Conservation (phyloP, 1,140 invertebrate species). For the Saccostrea cuccullata region DNA sequence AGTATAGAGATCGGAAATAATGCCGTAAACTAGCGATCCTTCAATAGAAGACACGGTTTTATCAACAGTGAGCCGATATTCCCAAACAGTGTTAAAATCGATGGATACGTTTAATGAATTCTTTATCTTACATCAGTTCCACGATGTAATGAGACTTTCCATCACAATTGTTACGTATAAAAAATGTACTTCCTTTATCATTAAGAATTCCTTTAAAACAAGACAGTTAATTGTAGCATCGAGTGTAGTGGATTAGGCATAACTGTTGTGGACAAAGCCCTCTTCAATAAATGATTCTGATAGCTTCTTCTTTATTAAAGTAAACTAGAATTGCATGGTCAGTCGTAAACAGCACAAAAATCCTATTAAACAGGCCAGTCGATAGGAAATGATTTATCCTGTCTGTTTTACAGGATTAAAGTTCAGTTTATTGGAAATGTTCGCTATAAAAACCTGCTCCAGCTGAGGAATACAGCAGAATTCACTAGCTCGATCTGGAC, state of each 20-base stretch:
- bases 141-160: not conserved
- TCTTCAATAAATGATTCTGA: not conserved
- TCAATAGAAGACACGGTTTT: not conserved
- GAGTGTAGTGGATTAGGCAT: not conserved
- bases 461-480: not conserved
- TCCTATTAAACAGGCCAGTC: not conserved
- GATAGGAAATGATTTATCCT: not conserved
- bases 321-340: not conserved
- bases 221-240: not conserved
- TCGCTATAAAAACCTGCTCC: not conserved
- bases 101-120: conserved; percentile 22
- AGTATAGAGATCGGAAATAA: conserved; percentile 7
- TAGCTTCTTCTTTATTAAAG: not conserved
- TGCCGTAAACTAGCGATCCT: not conserved
- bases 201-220: not conserved
- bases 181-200: not conserved
- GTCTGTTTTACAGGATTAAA: conserved; percentile 1
- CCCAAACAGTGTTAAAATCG: conserved; percentile 29
- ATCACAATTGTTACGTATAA: not conserved
- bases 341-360: not conserved
- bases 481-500: not conserved
- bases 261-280: not conserved
- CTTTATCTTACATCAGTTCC: not conserved
- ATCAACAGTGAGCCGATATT: not conserved
- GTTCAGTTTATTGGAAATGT: not conserved